phyloP scores from a whole-genome alignment of 2,888 invertebrate species.

The Acleris sparsana region DNA sequence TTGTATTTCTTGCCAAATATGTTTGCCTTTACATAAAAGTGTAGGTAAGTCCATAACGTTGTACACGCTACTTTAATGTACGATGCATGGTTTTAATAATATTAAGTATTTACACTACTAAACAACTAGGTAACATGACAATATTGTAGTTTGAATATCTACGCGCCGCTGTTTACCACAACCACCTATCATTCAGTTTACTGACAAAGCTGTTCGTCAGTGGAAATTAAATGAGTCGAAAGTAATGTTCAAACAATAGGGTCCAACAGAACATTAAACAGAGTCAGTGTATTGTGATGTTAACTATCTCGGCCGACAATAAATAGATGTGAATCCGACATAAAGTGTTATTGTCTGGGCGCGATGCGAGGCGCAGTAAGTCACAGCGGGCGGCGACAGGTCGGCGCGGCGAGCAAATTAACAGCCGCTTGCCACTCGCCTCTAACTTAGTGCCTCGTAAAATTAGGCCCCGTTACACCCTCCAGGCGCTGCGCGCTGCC shows the following conservation, averaged over 20 bases:
- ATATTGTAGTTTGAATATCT: constrained; percentile 1
- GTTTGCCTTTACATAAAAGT: background rate
- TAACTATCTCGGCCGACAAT: constrained; percentile 48
- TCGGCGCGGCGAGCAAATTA: constrained; percentile 77
- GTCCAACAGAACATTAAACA: constrained; percentile 50
- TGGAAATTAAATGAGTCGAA: constrained; percentile 44
- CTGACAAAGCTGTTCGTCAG: constrained; percentile 39
- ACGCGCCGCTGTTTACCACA: background rate
- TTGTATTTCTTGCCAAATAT: constrained; percentile 22
- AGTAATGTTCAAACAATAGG: constrained; percentile 44
- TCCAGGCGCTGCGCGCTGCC: constrained; percentile 49
- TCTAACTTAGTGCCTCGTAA: constrained; percentile 81
- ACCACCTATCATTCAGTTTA: constrained; percentile 8
- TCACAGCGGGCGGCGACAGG: constrained; percentile 80
- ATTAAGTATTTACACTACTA: background rate
- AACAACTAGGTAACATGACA: background rate
- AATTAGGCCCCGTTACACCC: constrained; percentile 78
- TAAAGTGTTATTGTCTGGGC: constrained; percentile 56
- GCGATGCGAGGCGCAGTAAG: constrained; percentile 59
- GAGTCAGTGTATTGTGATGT: constrained; percentile 46
- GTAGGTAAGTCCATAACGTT: no score
- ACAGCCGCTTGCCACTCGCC: constrained; percentile 77
- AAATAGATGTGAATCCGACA: constrained; percentile 60
- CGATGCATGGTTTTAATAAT: no score
- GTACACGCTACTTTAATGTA: no score